Evolutionary conservation across 1,140 invertebrate genomes (phyloP).

Genomic region (Drosophila pallidifrons): DNA sequence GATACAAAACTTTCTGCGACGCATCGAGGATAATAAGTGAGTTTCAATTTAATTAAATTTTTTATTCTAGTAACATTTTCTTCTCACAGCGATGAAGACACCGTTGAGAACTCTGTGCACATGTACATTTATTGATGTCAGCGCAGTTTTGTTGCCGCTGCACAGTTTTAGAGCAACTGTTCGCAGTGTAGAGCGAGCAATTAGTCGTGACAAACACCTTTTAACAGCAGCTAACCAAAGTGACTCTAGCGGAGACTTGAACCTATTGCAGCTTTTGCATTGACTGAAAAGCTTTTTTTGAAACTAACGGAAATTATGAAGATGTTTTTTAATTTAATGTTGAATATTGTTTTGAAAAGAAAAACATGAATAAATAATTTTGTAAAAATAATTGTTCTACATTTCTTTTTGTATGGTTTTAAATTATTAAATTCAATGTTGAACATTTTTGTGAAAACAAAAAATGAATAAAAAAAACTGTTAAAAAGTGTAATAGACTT

Average conservation of each 20-base stretch:
- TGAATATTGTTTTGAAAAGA: neutral
- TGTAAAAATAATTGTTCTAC: neutral
- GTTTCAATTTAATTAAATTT: neutral
- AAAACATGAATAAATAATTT: no score
- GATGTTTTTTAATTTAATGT: neutral
- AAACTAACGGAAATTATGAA: constrained; percentile 14
- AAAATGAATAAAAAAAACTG: no score
- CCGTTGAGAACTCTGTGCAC: constrained; percentile 69
- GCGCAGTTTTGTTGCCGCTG: constrained; percentile 16
- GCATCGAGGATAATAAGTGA: constrained; percentile 75
- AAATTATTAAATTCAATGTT: no score
- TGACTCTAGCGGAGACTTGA: constrained; percentile 21
- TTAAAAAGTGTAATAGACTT: no score
- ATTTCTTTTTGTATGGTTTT: neutral
- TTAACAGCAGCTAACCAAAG: neutral
- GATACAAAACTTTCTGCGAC: constrained; percentile 71
- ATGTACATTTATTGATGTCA: constrained; percentile 57
- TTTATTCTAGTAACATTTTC: neutral
- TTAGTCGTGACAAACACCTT: constrained; percentile 16
- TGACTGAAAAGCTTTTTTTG: neutral
- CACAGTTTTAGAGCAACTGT: constrained; percentile 32
- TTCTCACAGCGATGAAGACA: constrained; percentile 64
- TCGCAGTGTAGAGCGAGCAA: neutral
- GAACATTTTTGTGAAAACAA: no score
- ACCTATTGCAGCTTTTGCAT: constrained; percentile 23